Conservation (phyloP, 2,113 vertebrate species). For the Ceratotherium simum region DNA sequence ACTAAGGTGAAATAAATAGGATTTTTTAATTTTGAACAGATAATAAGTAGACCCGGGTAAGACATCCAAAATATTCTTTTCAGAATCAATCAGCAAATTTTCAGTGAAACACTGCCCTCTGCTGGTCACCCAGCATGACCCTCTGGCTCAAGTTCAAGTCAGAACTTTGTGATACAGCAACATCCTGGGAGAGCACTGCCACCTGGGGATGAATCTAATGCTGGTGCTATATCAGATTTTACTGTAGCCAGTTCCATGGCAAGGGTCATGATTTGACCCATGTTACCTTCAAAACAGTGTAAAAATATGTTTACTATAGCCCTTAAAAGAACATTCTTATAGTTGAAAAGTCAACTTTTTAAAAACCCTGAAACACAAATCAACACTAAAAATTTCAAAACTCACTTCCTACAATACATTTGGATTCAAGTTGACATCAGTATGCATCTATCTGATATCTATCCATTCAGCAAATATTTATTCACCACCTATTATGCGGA, state of each 20-base stretch:
- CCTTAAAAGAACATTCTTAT: neutral
- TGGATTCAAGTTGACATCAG: neutral
- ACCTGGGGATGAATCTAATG: neutral
- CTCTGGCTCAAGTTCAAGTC: neutral
- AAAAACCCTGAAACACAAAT: neutral
- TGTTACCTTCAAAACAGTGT: neutral
- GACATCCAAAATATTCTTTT: neutral
- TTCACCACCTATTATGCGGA: neutral
- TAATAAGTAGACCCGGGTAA: constrained; percentile 2
- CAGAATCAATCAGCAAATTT: neutral
- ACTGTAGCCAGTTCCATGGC: neutral
- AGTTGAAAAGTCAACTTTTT: neutral
- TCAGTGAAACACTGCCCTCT: constrained; percentile 84
- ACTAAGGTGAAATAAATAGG: constrained; percentile 39
- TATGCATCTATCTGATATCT: neutral
- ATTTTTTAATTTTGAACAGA: constrained; percentile 51
- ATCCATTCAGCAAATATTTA: constrained; percentile 42
- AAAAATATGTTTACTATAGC: neutral
- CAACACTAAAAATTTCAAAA: constrained; percentile 45
- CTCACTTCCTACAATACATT: neutral
- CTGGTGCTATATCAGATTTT: neutral
- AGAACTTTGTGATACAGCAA: neutral
- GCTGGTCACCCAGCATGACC: constrained; percentile 70
- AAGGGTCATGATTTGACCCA: neutral
- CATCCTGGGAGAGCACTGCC: neutral